Percentiles rank a stretch among this genome's conserved stretches.
Conservation (phyloP, 2,113 vertebrate genomes). For the Egretta garzetta region DNA sequence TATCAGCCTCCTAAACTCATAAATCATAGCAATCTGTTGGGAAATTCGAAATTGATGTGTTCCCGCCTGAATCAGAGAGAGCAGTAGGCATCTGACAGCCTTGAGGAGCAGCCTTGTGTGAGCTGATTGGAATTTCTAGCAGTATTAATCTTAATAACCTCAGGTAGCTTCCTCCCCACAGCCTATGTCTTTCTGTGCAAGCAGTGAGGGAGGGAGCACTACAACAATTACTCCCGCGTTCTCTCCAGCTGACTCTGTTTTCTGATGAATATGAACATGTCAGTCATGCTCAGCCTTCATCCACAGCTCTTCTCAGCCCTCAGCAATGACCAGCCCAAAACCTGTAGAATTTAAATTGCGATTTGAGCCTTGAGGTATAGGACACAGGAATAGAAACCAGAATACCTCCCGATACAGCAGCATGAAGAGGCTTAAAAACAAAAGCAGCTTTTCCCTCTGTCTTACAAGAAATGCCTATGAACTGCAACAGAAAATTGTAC, state of each 20-base stretch:
- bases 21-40: conserved; percentile 56
- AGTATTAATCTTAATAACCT: conserved; percentile 70
- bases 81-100: conserved; percentile 54
- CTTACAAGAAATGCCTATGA: background rate
- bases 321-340: background rate
- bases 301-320: background rate
- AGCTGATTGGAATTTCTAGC: conserved; percentile 61
- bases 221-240: background rate
- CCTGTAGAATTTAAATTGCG: background rate
- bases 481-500: background rate
- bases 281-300: background rate
- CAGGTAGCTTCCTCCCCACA: conserved; percentile 38
- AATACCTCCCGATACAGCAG: background rate
- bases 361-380: background rate
- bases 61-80: conserved; percentile 40
- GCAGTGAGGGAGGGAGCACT: background rate
- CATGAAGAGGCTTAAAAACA: background rate
- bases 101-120: conserved; percentile 58
- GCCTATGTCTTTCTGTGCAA: background rate
- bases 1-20: conserved; percentile 63
- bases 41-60: conserved; percentile 49
- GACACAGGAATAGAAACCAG: background rate
- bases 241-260: conserved; percentile 16
- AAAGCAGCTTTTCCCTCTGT: background rate
- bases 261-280: background rate